phyloP scores from a whole-genome alignment of 2,113 vertebrate species.

The human region DNA sequence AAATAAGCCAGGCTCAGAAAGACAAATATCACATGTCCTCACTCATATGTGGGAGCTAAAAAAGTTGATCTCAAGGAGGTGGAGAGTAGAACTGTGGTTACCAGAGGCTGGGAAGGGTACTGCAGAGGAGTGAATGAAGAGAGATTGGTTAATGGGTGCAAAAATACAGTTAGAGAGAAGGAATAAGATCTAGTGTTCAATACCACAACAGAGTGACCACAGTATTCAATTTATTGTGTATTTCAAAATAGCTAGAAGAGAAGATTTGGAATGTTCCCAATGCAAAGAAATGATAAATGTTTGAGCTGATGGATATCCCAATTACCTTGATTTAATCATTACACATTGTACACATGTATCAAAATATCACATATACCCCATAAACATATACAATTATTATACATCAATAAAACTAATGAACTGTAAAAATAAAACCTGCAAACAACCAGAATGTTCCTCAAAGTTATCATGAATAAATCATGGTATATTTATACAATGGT shows the following conservation, averaged over 20 bases:
- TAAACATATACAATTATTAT: neutral
- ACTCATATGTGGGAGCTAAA: neutral
- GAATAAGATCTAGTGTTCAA: neutral
- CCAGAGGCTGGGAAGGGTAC: neutral
- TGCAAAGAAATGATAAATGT: neutral
- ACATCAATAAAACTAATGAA: neutral
- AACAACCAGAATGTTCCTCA: neutral
- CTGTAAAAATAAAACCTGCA: neutral
- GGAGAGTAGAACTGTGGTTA: neutral
- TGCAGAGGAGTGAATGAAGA: neutral
- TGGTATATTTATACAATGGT: neutral
- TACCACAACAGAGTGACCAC: neutral
- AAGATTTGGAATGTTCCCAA: neutral
- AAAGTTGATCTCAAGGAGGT: neutral
- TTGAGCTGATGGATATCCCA: neutral
- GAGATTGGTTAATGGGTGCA: neutral
- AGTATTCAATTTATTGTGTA: neutral
- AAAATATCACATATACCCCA: neutral
- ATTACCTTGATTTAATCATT: neutral
- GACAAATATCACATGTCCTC: neutral
- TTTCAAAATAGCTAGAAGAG: neutral
- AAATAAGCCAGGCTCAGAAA: neutral
- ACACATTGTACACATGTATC: neutral
- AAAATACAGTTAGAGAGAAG: neutral
- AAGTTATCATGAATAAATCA: neutral